A percentile compares a stretch with the other conserved stretches of the same genome.
These are phyloP conservation scores for Urocolius indicus DNA, from an alignment of 2,113 vertebrate genomes.

Conservation along the genomic window DNA sequence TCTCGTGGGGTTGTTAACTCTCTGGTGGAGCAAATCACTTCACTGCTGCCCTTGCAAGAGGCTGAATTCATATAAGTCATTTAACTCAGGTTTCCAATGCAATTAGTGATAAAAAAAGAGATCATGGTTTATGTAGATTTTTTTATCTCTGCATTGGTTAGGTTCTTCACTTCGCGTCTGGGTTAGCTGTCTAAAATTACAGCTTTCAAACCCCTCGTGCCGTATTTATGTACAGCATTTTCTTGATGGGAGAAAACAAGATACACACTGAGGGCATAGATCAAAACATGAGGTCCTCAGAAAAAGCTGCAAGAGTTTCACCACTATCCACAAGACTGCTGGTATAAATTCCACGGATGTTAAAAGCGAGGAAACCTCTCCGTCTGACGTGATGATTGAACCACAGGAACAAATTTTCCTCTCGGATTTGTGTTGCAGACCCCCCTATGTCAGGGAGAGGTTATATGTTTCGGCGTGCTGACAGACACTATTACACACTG, in stretches of 20 bases:
- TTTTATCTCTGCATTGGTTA: background rate
- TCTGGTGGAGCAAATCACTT: background rate
- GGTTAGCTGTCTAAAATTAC: background rate
- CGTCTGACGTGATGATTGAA: constrained; percentile 28
- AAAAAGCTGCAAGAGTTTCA: constrained; percentile 27
- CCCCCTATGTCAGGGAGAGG: constrained; percentile 37
- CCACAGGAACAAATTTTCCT: constrained; percentile 26
- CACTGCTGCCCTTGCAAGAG: background rate
- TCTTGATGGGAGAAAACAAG: background rate
- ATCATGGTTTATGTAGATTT: background rate
- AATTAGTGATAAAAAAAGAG: background rate
- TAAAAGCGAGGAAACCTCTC: constrained; percentile 7
- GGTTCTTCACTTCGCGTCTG: background rate
- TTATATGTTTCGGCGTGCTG: constrained; percentile 21
- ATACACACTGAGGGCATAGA: background rate
- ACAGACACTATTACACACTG: constrained; percentile 1
- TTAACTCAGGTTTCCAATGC: background rate
- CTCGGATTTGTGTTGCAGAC: background rate
- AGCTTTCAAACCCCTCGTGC: background rate
- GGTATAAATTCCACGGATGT: constrained; percentile 21
- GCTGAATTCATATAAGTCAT: background rate
- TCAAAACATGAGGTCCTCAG: background rate
- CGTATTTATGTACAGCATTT: background rate
- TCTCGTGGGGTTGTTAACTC: background rate
- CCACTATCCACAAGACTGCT: background rate